Base-by-base conservation (phyloP, 2,888 invertebrate species). In the Volucella zonaria region DNA sequence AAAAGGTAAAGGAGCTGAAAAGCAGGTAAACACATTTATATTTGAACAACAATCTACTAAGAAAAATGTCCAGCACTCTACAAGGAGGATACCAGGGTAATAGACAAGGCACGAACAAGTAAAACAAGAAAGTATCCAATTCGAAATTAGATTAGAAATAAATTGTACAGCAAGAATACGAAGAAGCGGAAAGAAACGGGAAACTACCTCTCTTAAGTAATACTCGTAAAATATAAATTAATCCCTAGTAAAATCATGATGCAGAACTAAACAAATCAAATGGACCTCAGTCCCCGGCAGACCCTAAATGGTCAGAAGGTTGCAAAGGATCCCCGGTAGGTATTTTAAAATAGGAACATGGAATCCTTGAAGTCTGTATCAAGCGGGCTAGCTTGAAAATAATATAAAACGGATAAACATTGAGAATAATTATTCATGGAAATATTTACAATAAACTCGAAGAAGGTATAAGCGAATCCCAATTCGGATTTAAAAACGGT, bases 211-310 rank as follows among this genome's bases (percentile, higher is more conserved):
- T n/a, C n/a, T n/a, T n/a, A 45, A 12, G 4, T 43, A 23, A n/a
- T n/a, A n/a, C n/a, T n/a, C n/a, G n/a, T n/a, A 14, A 45, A 23
- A 23, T 23, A 23, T 23, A 23, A 23, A 2, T 23, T 23, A 3
- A 18, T 62, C 61, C 61, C 61, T 47, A 45, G 18, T 62, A 64
- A 10, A 64, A 64, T 64, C 49, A n/a, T 64, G 49, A 51, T 64
- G 64, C 3, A 64, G 38, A 49, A 14, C 38, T 38, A 64, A 64
- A 64, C 2, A 64, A 64, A 64, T 31, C 15, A 51, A 66, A 15
- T 52, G 66, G 51, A 51, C 66, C 52, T 66, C 42, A 66, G 66
- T 66, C 66, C 15, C 52, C 66, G 52, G 66, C 66, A 52, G 52
- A 52, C 66, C 66, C 52, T 67, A 52, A 67, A 43, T 67, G 43